Evolutionary conservation across 1,140 invertebrate species (phyloP), one percentile per base, ranked within the genome.

Genomic region (Eciton burchellii): DNA sequence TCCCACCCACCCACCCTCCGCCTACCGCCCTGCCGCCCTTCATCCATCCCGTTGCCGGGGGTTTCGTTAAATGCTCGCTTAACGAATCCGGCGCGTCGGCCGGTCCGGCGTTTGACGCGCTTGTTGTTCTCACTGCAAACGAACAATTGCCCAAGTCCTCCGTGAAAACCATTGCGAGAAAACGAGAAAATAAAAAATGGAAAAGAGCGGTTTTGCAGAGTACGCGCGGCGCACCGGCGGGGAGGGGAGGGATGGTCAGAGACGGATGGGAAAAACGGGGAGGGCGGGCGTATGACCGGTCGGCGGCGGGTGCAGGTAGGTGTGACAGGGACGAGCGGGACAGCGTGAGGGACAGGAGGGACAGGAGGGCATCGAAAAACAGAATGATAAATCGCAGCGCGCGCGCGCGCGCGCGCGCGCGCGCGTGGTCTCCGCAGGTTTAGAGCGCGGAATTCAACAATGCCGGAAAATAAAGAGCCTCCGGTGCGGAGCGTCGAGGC

Each of bases 21-120:
- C n/a, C n/a, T n/a, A n/a, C n/a, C n/a, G n/a, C n/a, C n/a, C n/a
- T n/a, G n/a, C n/a, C n/a, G n/a, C n/a, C n/a, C n/a, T n/a, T n/a
- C n/a, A n/a, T n/a, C n/a, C n/a, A n/a, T n/a, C n/a, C 43, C 59
- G 54, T 73, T 45, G 87, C 49, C 63, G 35, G 49, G 49, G 72
- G 84, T 89, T 89, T 89, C 86, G 81, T 86, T 91, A 91, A 91
- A 91, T 89, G 73, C 76, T 83, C 83, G 81, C 84, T 85, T 91
- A 91, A 89, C 90, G 89, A 90, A 90, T 90, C 84, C 87, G n/a
- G n/a, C n/a, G n/a, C n/a, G 66, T 73, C 63, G 84, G 43, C 76
- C 84, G 76, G 86, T 84, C 83, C 88, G 84, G 85, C 74, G 79
- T 91, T 91, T 91, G 84, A 90, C 85, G 86, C 68, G 81, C 79